Base-by-base conservation (phyloP, 2,888 invertebrate species). In the Nomada ruficornis region DNA sequence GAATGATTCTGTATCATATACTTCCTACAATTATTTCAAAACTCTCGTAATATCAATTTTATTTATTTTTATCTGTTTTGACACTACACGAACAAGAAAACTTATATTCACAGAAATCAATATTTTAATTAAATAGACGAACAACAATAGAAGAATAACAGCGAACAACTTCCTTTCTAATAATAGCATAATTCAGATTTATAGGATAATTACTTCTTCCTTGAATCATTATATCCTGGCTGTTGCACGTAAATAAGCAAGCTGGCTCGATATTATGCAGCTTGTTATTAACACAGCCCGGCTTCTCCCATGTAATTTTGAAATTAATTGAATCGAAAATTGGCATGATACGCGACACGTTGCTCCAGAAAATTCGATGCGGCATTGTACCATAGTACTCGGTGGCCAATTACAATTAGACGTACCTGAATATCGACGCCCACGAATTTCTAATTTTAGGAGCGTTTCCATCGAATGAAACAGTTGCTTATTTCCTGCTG, bases 381-480 rank as follows among this genome's bases (percentile, higher is more conserved):
- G 81, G 85, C 76, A 82, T 89, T 89, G 80, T 87, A 80, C 77
- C 71, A 70, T 20, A 70, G 76, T 62, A 23, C 64, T 36, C 26
- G 69, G 62, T 84, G 78, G 82, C 87, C 85, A 88, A 89, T 89
- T 89, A 85, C 87, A 90, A 91, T 90, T 91, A 91, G 73, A 81
- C 80, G 83, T 80, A 60, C 68, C 72, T 82, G 81, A 84, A 85
- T 86, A 85, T 69, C 76, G 59, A 77, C 82, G 88, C 80, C 83
- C 60, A 77, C 87, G 69, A 72, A 55, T 57, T 77, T 87, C 89
- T 91, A 90, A 88, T 90, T 90, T 90, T 90, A 88, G 80, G 63
- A 36, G 15, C 36, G 55, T 52, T 82, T 1, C 80, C 82, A 86
- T 73, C 82, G 84, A 87, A 89, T 73, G 77, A 81, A 36, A 83